Percentiles rank a stretch among this genome's conserved stretches.
These are phyloP conservation scores for Leucoptera coffeella DNA, from an alignment of 2,888 invertebrate genomes.

Conservation along the genomic window DNA sequence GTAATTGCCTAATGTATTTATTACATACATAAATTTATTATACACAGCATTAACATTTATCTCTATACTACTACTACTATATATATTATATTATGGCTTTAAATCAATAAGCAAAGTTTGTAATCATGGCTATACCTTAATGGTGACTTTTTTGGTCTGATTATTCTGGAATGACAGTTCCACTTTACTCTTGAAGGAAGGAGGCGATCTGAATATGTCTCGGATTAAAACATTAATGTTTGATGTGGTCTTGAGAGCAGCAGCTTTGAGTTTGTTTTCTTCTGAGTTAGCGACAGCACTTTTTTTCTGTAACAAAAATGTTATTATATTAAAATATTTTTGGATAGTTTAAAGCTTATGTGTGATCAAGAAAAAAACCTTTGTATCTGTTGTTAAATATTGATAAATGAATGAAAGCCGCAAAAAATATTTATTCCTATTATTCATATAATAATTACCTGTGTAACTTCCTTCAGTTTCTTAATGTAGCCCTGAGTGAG, in stretches of 20 bases:
- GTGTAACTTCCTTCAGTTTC: slow-evolving; percentile 60
- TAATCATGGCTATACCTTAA: too few species aligned
- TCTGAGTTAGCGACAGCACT: slow-evolving; percentile 69
- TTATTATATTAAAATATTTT: too few species aligned
- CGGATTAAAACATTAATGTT: slow-evolving; percentile 90
- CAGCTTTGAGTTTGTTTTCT: slow-evolving; percentile 70
- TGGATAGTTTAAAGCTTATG: neutral
- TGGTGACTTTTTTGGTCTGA: slow-evolving; percentile 26
- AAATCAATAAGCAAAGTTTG: too few species aligned
- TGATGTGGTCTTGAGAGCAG: slow-evolving; percentile 82
- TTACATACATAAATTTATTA: too few species aligned
- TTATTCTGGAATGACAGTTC: slow-evolving; percentile 61
- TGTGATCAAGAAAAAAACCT: too few species aligned
- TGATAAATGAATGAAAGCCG: too few species aligned
- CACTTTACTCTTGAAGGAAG: slow-evolving; percentile 81
- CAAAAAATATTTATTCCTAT: too few species aligned
- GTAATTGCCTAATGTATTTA: too few species aligned
- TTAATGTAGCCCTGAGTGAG: slow-evolving; percentile 80
- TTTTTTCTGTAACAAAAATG: slow-evolving; percentile 51
- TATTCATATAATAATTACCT: slow-evolving; percentile 55
- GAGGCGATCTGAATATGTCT: slow-evolving; percentile 91
- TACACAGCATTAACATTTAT: too few species aligned
- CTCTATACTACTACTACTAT: too few species aligned
- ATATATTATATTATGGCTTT: too few species aligned
- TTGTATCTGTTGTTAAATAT: too few species aligned